A percentile compares a stretch with the other conserved stretches of the same genome.
Evolutionary conservation across 2,113 vertebrate genomes (phyloP).

Genomic region (Tychaedon coryphoeus): DNA sequence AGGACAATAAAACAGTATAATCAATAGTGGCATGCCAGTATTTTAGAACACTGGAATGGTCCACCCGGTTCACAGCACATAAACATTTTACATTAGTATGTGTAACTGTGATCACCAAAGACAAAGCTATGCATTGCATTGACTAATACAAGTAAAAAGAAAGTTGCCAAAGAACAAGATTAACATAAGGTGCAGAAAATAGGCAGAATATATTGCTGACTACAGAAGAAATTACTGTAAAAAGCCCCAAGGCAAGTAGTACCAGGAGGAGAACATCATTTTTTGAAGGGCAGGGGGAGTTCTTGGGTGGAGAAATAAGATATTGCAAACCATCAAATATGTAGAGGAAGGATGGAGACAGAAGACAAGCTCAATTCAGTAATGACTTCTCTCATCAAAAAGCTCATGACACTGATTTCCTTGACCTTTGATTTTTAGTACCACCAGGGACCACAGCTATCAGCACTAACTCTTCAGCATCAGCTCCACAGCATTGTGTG

Average conservation of each 20-base stretch:
- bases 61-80: neutral
- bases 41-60: neutral
- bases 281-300: accelerated
- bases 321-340: neutral
- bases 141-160: neutral
- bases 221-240: neutral
- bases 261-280: accelerated
- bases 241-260: neutral
- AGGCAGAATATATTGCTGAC: neutral
- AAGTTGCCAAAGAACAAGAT: neutral
- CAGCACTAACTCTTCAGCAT: neutral
- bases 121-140: accelerated
- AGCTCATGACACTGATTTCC: neutral
- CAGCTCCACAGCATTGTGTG: neutral
- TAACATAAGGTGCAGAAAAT: neutral
- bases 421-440: neutral
- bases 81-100: neutral
- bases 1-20: neutral
- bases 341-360: neutral
- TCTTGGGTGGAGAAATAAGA: neutral
- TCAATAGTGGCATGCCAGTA: neutral
- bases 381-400: neutral
- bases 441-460: neutral
- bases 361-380: neutral
- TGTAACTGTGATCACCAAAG: neutral